Base-by-base conservation (phyloP, 2,888 invertebrate genomes). In the Bedellia somnulentella region DNA sequence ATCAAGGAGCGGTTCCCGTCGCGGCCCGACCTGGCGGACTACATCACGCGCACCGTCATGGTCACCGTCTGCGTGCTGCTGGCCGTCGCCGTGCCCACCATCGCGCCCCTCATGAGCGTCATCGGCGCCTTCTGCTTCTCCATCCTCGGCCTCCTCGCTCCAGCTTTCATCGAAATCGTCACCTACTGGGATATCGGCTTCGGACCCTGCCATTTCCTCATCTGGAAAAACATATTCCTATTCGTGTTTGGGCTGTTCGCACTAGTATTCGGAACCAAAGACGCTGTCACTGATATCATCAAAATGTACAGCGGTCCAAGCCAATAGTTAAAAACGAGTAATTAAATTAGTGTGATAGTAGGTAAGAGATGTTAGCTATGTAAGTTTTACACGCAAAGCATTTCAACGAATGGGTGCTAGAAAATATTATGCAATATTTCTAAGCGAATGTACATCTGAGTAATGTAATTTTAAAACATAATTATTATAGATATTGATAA, bases 101-200 rank as follows among this genome's bases (percentile, higher is more conserved):
- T 96, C 40, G 87, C 83, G 8, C 89, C 95, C 0, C 91, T 96
- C 55, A 92, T 96, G 60, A 87, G 89, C 5, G 79, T 96, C 27
- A 93, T 96, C 39, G 96, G 96, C 40, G 93, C 95, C 24, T 87
- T 95, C 52, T 93, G 93, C 52, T 93, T 93, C 57, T 93, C 94
- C 5, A 86, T 93, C 40, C 80, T 96, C 13, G 95, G 95, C 10
- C 83, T 96, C 18, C 83, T 95, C 32, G 84, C 90, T 29, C 96
- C 96, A 2, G 89, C 80, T 3, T 77, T 89, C 35, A 87, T 96
- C 37, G 93, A 95, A 68, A 80, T 89, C 3, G 78, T 93, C 36
- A 90, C 90, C 0, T 89, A 82, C 57, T 93, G 93, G 91, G 85
- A 91, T 33, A 81, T 83, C 39, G 90, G 90, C 23, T 89, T 87